phyloP scores from a whole-genome alignment of 2,888 invertebrate genomes.

The Drosophila colorata region DNA sequence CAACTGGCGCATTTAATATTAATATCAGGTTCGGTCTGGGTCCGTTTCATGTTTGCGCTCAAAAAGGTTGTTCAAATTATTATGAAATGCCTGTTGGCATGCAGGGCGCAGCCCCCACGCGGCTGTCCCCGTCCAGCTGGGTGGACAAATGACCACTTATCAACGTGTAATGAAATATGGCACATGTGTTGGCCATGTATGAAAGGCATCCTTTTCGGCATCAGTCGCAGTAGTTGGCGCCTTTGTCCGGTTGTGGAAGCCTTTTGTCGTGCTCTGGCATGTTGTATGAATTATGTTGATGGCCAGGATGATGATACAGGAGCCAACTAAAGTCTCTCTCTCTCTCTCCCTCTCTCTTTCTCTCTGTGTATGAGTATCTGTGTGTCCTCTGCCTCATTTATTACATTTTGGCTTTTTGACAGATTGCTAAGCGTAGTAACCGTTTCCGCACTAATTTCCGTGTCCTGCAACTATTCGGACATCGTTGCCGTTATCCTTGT shows the following conservation, averaged over 20 bases:
- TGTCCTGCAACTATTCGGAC: slow-evolving; percentile 68
- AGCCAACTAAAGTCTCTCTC: background rate
- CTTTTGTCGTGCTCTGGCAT: slow-evolving; percentile 68
- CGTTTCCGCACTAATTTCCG: slow-evolving; percentile 78
- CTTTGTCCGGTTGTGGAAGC: slow-evolving; percentile 55
- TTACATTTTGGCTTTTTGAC: slow-evolving; percentile 81
- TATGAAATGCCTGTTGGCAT: slow-evolving; percentile 84
- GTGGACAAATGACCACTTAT: slow-evolving; percentile 73
- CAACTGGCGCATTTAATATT: slow-evolving; percentile 68
- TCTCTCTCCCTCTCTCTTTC: background rate
- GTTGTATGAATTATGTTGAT: slow-evolving; percentile 74
- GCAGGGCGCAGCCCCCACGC: slow-evolving; percentile 17
- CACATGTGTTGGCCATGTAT: slow-evolving; percentile 42
- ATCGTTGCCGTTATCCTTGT: slow-evolving; percentile 46
- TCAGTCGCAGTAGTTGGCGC: slow-evolving; percentile 51
- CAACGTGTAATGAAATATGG: slow-evolving; percentile 77
- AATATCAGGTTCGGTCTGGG: slow-evolving; percentile 43
- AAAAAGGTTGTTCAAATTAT: slow-evolving; percentile 80
- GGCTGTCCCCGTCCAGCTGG: slow-evolving; percentile 3
- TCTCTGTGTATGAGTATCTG: slow-evolving; percentile 8
- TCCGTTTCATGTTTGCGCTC: slow-evolving; percentile 57
- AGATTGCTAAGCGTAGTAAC: slow-evolving; percentile 77
- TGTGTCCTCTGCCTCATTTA: slow-evolving; percentile 61
- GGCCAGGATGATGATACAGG: slow-evolving; percentile 45
- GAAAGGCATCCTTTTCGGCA: slow-evolving; percentile 44